Percentiles rank a stretch among this genome's conserved stretches.
Evolutionary conservation across 2,888 invertebrate genomes (phyloP).

Genomic region (Theretra japonica): DNA sequence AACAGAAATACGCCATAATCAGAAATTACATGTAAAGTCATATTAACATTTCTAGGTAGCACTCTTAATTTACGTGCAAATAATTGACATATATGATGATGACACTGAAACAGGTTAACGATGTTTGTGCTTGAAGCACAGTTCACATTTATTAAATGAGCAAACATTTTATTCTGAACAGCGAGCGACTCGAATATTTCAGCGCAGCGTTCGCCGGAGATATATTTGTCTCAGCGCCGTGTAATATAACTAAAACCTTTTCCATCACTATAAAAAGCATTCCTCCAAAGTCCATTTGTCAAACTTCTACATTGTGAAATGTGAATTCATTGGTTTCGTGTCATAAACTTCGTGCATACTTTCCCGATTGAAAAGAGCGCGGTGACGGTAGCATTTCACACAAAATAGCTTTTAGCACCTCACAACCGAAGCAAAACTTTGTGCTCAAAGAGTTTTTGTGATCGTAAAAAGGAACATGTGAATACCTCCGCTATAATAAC

Average conservation of each 20-base stretch:
- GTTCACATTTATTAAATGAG: neutral
- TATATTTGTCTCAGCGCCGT: neutral
- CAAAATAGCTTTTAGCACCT: conserved; percentile 68
- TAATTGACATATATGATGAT: no score
- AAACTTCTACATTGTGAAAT: conserved; percentile 17
- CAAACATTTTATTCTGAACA: neutral
- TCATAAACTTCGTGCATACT: conserved; percentile 68
- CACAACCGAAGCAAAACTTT: conserved; percentile 59
- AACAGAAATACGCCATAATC: no score
- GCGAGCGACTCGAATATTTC: neutral
- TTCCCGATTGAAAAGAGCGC: conserved; percentile 63
- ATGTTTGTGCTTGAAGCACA: neutral
- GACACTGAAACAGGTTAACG: no score
- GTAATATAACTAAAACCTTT: conserved; percentile 10
- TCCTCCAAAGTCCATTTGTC: conserved; percentile 18
- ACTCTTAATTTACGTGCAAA: no score
- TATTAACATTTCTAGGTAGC: no score
- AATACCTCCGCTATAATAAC: conserved; percentile 60
- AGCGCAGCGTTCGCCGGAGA: neutral
- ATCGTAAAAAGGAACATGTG: conserved; percentile 61
- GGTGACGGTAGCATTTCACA: conserved; percentile 57
- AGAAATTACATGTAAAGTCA: no score
- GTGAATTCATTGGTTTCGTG: conserved; percentile 49
- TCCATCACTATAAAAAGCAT: neutral
- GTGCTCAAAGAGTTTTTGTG: conserved; percentile 60